Evolutionary conservation across 2,797 vertebrate genomes (phyloP), one percentile per base, ranked within the genome.

Genomic region (Zenarchopterus dispar): DNA sequence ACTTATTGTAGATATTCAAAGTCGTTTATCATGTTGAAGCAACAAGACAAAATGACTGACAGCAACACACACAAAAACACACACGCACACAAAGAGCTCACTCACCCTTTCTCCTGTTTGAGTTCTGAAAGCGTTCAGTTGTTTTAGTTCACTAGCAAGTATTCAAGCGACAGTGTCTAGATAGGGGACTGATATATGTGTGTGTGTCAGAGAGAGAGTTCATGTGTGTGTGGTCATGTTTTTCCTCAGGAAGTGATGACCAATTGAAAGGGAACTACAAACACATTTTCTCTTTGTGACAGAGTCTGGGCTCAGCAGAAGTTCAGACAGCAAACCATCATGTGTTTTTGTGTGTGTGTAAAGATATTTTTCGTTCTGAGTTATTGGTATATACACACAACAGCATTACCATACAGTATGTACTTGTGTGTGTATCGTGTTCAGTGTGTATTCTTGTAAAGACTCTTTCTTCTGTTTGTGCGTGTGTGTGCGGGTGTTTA

Each of bases 271-370:
- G 91, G 92, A 94, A 94, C 88, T 89, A 80, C 62, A 72, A 39
- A 67, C 61, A 66, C 76, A 78, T 67, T 78, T 75, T 82, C 58
- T 73, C 62, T 74, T 80, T 84, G 80, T 88, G 64, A 87, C 78
- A 84, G 67, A 88, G 82, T 76, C 81, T 84, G 73, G 86, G 75
- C 89, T 94, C 90, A 93, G 89, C 87, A 82, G 70, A 93, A 89
- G 83, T 87, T 88, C 91, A 93, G 92, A 93, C 89, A 93, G 82
- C 84, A 72, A 74, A 89, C 74, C 70, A 89, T 94, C 94, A 94
- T 90, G 92, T 92, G 94, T 78, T 86, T 81, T 56, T 57, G 23
- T 50, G 28, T 64, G 66, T 50, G 13, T 8, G 10, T 53, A n/a
- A 7, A 13, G 6, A 42, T 1, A 8, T 67, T 24, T 67, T 67